These are phyloP conservation scores for Pheosia tremula DNA, from an alignment of 2,888 invertebrate genomes.

Conservation along the genomic window DNA sequence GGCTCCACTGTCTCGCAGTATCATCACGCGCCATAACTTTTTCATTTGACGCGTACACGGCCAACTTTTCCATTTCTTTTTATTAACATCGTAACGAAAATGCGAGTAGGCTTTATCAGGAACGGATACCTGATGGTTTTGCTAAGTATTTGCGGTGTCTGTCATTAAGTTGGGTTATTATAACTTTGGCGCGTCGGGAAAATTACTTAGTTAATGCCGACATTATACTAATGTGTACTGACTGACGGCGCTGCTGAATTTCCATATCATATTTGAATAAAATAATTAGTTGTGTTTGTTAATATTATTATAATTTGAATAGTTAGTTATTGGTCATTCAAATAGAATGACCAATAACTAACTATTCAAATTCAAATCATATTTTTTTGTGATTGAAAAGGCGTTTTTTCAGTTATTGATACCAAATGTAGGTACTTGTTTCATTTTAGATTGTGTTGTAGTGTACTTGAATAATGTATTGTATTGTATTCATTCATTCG, in stretches of 20 bases:
- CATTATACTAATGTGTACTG: constrained; percentile 31
- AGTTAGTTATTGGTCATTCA: too few relatives aligned
- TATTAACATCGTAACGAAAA: constrained; percentile 83
- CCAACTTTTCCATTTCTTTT: constrained; percentile 82
- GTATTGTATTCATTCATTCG: too few relatives aligned
- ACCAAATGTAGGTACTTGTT: too few relatives aligned
- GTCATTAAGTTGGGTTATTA: constrained; percentile 42
- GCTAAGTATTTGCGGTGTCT: constrained; percentile 53
- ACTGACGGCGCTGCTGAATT: constrained; percentile 30
- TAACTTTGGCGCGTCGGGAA: constrained; percentile 26
- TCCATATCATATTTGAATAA: constrained; percentile 16
- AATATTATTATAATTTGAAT: too few relatives aligned
- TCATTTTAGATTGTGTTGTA: too few relatives aligned
- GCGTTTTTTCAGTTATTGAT: too few relatives aligned
- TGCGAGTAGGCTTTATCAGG: constrained; percentile 78
- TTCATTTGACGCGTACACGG: constrained; percentile 81
- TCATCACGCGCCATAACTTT: constrained; percentile 83
- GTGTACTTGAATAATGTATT: too few relatives aligned
- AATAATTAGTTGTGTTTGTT: too few relatives aligned
- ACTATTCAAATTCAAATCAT: too few relatives aligned
- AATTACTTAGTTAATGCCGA: background rate
- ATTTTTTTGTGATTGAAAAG: too few relatives aligned
- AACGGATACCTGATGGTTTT: constrained; percentile 74
- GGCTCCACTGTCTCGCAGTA: constrained; percentile 72
- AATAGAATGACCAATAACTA: too few relatives aligned